Conservation (phyloP, 2,113 vertebrate species). For the Nycticebus coucang region DNA sequence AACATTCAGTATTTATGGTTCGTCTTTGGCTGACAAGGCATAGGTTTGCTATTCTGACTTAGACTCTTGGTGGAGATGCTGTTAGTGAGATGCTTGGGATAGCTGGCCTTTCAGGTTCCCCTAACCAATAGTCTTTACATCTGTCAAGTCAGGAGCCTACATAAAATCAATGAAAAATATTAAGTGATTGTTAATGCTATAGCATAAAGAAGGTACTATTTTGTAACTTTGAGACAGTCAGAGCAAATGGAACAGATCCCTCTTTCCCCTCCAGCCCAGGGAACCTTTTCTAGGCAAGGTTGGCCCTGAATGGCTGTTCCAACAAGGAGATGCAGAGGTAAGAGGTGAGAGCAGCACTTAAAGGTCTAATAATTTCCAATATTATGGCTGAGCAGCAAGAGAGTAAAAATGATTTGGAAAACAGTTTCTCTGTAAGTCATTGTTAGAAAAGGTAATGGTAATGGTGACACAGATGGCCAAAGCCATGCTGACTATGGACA, state of each 20-base stretch:
- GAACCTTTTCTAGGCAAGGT: not conserved
- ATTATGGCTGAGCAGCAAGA: not conserved
- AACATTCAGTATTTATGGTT: not conserved
- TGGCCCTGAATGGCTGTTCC: not conserved
- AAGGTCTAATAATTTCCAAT: not conserved
- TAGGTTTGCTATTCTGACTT: not conserved
- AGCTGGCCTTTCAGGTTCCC: not conserved
- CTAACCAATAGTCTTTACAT: not conserved
- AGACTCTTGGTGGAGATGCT: not conserved
- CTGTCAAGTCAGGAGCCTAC: not conserved
- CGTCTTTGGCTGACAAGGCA: not conserved
- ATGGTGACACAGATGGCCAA: not conserved
- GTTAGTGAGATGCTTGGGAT: not conserved
- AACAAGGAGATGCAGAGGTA: not conserved
- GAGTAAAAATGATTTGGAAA: not conserved
- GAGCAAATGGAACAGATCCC: not conserved
- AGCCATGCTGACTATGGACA: not conserved
- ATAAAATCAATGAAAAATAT: not conserved
- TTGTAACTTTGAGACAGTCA: not conserved
- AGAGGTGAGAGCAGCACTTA: not conserved
- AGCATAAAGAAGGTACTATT: not conserved
- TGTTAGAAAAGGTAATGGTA: slow-evolving; percentile 9
- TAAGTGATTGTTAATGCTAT: not conserved
- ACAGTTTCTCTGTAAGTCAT: not conserved
- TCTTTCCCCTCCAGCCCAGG: not conserved